These are phyloP conservation scores for Upupa epops DNA, from an alignment of 2,113 vertebrate genomes.

Conservation along the genomic window DNA sequence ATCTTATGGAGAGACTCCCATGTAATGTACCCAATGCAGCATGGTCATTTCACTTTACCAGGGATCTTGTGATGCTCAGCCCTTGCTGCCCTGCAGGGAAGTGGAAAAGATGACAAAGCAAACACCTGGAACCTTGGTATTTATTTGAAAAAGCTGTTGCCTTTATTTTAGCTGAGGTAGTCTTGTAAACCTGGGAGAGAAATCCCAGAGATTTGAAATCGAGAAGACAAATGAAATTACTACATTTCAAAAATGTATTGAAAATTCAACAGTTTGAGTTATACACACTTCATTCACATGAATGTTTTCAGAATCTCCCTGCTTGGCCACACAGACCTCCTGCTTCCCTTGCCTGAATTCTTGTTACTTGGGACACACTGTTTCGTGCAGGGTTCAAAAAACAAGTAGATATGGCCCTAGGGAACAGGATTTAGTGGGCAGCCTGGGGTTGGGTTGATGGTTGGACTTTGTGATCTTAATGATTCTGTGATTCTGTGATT, in stretches of 20 bases:
- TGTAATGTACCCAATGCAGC: rapidly evolving
- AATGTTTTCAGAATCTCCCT: no score
- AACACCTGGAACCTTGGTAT: not conserved
- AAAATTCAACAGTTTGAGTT: not conserved
- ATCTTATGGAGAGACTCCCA: not conserved
- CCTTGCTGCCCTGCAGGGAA: not conserved
- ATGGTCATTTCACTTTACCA: not conserved
- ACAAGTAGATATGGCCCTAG: no score
- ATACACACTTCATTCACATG: not conserved
- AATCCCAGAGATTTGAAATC: not conserved
- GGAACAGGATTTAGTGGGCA: no score
- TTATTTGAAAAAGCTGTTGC: not conserved
- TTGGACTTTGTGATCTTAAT: no score
- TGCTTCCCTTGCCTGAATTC: no score
- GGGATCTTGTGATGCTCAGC: rapidly evolving
- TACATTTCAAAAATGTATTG: not conserved
- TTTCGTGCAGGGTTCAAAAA: no score
- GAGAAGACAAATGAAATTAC: not conserved
- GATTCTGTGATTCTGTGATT: not conserved
- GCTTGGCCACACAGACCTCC: no score
- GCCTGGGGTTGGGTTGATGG: no score
- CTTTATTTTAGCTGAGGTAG: not conserved
- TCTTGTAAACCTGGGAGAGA: not conserved
- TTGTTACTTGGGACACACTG: no score
- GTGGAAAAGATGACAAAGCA: not conserved